Evolutionary conservation across 2,797 vertebrate species (phyloP), one percentile per base, ranked within the genome.

Genomic region (Ptychobarbus kaznakovi): DNA sequence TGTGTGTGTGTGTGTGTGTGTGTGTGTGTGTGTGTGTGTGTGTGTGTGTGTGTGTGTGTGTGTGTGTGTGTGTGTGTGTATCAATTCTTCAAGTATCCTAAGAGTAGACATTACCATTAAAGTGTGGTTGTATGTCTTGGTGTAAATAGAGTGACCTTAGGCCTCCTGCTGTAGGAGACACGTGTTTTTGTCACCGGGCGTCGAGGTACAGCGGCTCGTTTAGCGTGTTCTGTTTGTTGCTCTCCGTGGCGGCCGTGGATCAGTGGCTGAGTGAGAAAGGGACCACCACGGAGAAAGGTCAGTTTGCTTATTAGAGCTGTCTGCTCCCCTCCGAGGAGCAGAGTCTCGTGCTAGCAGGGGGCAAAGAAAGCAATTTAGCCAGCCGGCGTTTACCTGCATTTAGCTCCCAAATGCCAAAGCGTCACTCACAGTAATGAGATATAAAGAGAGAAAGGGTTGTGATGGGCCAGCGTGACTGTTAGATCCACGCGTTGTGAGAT

Each of bases 221-320:
- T 86, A 75, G 81, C 51, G 18, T 25, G 66, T 68, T 72, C 66
- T 69, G 81, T 82, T 85, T 86, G 86, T 89, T 89, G 72, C 74
- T 68, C 80, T 80, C 74, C 63, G 6, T 9, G 49, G 82, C 61
- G 56, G 46, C 49, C 72, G 80, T 53, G 86, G 65, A 72, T 85
- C 20, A 22, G 73, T 63, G 86, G 66, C 44, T 74, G 63, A 81
- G 76, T 49, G 44, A 22, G 49, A 69, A 68, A 75, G 77, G 72
- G 86, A 87, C 86, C 86, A 85, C 86, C 75, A 73, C 25, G 74
- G 87, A 85, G 87, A 89, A 89, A 88, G 90, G 87, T 88, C 88
- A 89, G 80, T 74, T 74, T 72, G 79, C 87, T 90, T 89, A 90
- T 89, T 87, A 87, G 87, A 87, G 83, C 81, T 84, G 86, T 87